These are phyloP conservation scores for Apteryx owenii DNA, from an alignment of 2,113 vertebrate genomes.

Conservation along the genomic window DNA sequence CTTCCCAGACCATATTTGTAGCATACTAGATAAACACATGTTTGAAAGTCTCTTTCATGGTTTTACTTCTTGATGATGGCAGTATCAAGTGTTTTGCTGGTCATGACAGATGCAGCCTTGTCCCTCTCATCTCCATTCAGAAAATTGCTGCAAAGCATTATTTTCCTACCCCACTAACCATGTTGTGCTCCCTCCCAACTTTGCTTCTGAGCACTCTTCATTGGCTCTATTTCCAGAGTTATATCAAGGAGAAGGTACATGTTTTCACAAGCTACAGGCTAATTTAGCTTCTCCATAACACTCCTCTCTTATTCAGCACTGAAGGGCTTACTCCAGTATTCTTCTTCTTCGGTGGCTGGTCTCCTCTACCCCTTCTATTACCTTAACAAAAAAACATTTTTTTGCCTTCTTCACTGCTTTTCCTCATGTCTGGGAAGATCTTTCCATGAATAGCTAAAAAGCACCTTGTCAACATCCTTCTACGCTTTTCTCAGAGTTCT, in stretches of 20 bases:
- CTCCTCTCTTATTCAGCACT: background rate
- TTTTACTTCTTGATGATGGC: background rate
- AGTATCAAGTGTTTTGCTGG: background rate
- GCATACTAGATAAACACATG: background rate
- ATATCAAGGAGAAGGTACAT: background rate
- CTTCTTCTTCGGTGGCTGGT: background rate
- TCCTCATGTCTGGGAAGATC: background rate
- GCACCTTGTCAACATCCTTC: background rate
- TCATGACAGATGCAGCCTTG: background rate
- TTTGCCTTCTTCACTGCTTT: background rate
- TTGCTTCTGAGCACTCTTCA: background rate
- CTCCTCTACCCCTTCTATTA: background rate
- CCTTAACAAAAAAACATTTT: background rate
- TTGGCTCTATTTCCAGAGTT: background rate
- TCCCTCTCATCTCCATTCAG: background rate
- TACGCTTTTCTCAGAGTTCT: background rate
- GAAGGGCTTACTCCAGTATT: background rate
- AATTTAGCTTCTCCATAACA: background rate
- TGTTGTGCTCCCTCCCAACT: rapidly evolving
- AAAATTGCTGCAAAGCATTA: too few relatives aligned
- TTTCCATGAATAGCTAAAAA: background rate
- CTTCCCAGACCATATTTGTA: background rate
- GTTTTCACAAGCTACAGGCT: background rate
- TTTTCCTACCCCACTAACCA: background rate
- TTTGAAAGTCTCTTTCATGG: background rate